Base-by-base conservation (phyloP, 2,113 vertebrate genomes). In the Daubentonia madagascariensis region DNA sequence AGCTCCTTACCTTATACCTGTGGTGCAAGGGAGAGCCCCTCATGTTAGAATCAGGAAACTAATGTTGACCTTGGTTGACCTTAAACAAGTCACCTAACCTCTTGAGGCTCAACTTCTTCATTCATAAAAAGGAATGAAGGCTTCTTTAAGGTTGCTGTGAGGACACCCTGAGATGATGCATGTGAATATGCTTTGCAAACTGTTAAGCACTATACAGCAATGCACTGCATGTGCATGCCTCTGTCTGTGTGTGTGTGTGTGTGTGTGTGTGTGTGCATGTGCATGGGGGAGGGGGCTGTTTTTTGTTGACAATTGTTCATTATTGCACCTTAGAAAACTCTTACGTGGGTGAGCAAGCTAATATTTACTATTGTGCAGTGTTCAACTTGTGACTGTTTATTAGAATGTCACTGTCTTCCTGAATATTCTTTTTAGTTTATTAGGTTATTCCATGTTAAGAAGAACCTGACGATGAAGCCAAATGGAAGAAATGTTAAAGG, bases 321-420 rank as follows among this genome's bases (percentile, higher is more conserved):
- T 10, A 76, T 11, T 16, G 14, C 3, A 50, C 17, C 78, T 68
- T 8, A 5, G 50, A 32, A 8, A 52, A 63, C 40, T 22, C 54
- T 37, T 1, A 12, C 0, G 18, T 23, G 28, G 50, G 37, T 8
- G 16, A 75, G 57, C 18, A 28, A 30, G 37, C 4, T 3, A 0
- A 12, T 1, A 6, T 8, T 25, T 8, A 7, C 50, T 13, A 2
- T 4, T 9, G 13, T 0, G 8, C 57, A 0, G 65, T 22, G 48
- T 35, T 57, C 32, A 37, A 86, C 52, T 3, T 16, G 0, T 16
- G 2, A 0, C 57, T 14, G 23, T 25, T 73, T 12, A 48, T 9
- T 4, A 12, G 32, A 57, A 20, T 5, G 25, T 6, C 63, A 2
- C 37, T 3, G 6, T 61, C 67, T 80, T 63, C 57, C 25, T 1